phyloP scores from a whole-genome alignment of 2,888 invertebrate genomes.

The Gnatocerus cornutus region DNA sequence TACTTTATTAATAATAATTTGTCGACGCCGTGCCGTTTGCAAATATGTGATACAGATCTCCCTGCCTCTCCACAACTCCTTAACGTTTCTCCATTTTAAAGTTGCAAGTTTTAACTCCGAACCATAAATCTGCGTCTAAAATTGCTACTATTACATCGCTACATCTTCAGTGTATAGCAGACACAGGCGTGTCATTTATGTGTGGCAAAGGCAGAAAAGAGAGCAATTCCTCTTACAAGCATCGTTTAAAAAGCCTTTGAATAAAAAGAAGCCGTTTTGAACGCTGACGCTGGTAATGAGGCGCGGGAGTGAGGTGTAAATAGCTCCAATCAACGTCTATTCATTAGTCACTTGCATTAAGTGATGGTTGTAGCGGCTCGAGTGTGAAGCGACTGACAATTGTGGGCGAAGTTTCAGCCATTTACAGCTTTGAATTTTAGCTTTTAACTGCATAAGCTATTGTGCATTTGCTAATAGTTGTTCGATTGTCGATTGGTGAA shows the following conservation, averaged over 20 bases:
- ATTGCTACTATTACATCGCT: slow-evolving; percentile 58
- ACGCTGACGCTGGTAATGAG: slow-evolving; percentile 37
- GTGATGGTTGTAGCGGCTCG: slow-evolving; percentile 62
- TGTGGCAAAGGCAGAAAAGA: slow-evolving; percentile 10
- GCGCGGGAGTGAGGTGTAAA: slow-evolving; percentile 56
- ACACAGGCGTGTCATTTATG: slow-evolving; percentile 19
- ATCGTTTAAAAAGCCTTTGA: slow-evolving; percentile 33
- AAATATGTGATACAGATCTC: not conserved
- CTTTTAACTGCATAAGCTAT: slow-evolving; percentile 9
- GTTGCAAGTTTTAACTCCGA: not conserved
- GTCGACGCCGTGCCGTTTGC: too few relatives aligned
- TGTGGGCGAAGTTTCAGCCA: slow-evolving; percentile 40
- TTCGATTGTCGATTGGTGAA: slow-evolving; percentile 5
- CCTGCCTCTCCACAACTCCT: not conserved
- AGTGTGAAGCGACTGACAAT: slow-evolving; percentile 65
- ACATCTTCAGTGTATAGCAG: slow-evolving; percentile 55
- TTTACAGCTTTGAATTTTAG: slow-evolving; percentile 33
- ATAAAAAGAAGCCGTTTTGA: slow-evolving; percentile 40
- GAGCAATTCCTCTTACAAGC: slow-evolving; percentile 19
- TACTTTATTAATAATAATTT: too few relatives aligned
- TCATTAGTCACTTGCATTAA: slow-evolving; percentile 66
- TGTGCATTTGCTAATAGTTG: slow-evolving; percentile 7
- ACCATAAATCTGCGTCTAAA: slow-evolving; percentile 32
- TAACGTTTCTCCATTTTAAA: not conserved
- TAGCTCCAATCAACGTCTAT: slow-evolving; percentile 64